Evolutionary conservation across 2,888 invertebrate genomes (phyloP).

Genomic region (Thymelicus acteon): DNA sequence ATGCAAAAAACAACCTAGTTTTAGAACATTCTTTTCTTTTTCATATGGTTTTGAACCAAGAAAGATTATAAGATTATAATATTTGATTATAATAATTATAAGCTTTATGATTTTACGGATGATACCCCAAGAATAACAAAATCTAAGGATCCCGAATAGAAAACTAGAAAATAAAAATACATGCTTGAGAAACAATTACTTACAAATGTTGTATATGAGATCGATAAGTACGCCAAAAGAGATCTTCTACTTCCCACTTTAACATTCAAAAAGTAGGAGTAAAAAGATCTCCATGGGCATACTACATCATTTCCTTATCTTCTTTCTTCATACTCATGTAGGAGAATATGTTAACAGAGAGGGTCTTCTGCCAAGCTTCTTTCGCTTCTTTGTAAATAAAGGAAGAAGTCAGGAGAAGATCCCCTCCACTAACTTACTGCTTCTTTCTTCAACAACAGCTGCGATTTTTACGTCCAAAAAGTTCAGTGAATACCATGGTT

Average conservation of each 20-base stretch:
- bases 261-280: constrained; percentile 22
- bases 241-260: constrained; percentile 30
- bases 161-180: too few species aligned
- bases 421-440: constrained; percentile 4
- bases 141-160: too few species aligned
- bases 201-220: not conserved
- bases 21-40: too few species aligned
- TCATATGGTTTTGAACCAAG: too few species aligned
- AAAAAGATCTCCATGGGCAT: constrained; percentile 28
- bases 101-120: too few species aligned
- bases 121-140: too few species aligned
- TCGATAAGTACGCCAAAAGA: constrained; percentile 15
- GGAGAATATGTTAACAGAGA: not conserved
- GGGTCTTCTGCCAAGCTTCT: constrained; percentile 20
- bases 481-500: too few species aligned
- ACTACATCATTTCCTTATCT: constrained; percentile 3
- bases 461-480: too few species aligned
- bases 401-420: constrained; percentile 18
- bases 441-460: not conserved
- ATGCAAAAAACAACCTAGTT: too few species aligned
- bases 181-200: too few species aligned
- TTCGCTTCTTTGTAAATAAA: not conserved
- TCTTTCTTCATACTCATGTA: not conserved
- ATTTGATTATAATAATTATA: too few species aligned
- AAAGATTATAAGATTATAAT: too few species aligned